These are phyloP conservation scores for Holacanthella duospinosa DNA, from an alignment of 2,888 invertebrate genomes.

Conservation along the genomic window DNA sequence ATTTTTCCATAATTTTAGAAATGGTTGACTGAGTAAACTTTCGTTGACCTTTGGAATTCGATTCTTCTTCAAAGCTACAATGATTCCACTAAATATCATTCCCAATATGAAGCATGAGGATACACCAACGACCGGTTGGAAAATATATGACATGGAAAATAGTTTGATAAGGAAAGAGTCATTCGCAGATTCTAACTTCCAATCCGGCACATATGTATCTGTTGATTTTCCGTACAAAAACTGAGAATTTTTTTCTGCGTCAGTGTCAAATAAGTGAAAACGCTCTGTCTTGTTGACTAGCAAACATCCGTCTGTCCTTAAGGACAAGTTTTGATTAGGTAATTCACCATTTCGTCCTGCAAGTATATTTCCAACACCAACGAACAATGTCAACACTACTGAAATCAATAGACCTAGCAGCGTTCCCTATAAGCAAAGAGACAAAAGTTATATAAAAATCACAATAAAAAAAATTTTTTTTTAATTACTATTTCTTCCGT, in stretches of 20 bases:
- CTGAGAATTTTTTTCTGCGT: no score
- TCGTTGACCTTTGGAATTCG: slow-evolving; percentile 1
- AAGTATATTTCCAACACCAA: neutral
- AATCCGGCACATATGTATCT: no score
- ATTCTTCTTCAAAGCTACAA: neutral
- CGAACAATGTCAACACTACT: neutral
- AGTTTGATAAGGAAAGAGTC: slow-evolving; percentile 3
- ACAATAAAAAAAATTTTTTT: no score
- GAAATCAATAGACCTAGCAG: neutral
- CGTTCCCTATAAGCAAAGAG: slow-evolving; percentile 1
- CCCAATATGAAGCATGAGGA: neutral
- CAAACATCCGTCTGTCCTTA: no score
- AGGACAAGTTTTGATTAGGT: neutral
- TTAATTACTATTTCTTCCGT: slow-evolving; percentile 63
- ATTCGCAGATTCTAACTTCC: neutral
- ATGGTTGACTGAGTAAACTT: slow-evolving; percentile 4
- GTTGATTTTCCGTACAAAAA: neutral
- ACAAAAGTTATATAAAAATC: no score
- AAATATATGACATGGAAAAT: neutral
- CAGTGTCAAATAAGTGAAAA: no score
- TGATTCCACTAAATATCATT: neutral
- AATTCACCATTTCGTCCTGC: neutral
- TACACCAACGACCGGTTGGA: neutral
- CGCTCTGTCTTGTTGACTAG: no score
- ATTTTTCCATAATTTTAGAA: neutral